These are phyloP conservation scores for Lophura nycthemera DNA, from an alignment of 2,113 vertebrate species.

Conservation along the genomic window DNA sequence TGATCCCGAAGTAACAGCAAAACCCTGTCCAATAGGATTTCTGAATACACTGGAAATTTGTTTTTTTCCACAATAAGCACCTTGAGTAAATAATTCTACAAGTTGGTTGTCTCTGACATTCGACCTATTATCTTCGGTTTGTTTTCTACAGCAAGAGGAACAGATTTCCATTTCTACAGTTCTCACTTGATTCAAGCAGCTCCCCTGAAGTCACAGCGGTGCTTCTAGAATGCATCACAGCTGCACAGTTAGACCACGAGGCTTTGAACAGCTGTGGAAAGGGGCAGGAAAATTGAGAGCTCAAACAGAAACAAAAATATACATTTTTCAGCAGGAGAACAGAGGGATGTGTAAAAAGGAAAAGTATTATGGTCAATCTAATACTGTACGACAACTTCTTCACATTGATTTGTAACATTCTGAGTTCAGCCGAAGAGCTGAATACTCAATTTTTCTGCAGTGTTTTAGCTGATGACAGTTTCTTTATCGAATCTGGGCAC, in stretches of 20 bases:
- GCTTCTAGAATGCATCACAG: neutral
- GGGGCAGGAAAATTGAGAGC: neutral
- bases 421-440: neutral
- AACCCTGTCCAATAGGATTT: neutral
- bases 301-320: neutral
- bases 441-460: neutral
- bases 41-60: neutral
- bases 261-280: neutral
- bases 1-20: neutral
- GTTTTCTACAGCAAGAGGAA: neutral
- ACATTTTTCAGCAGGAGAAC: neutral
- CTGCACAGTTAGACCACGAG: neutral
- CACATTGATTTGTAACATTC: neutral
- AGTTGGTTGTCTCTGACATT: neutral
- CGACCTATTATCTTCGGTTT: neutral
- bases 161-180: neutral
- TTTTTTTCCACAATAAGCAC: conserved; percentile 25
- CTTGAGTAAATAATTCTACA: neutral
- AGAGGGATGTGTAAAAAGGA: neutral
- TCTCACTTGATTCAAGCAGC: neutral
- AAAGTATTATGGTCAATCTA: neutral
- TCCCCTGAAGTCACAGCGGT: neutral
- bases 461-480: neutral
- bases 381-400: neutral
- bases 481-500: neutral